Base-by-base conservation (phyloP, 2,797 vertebrate genomes). In the Sitta carolinensis region DNA sequence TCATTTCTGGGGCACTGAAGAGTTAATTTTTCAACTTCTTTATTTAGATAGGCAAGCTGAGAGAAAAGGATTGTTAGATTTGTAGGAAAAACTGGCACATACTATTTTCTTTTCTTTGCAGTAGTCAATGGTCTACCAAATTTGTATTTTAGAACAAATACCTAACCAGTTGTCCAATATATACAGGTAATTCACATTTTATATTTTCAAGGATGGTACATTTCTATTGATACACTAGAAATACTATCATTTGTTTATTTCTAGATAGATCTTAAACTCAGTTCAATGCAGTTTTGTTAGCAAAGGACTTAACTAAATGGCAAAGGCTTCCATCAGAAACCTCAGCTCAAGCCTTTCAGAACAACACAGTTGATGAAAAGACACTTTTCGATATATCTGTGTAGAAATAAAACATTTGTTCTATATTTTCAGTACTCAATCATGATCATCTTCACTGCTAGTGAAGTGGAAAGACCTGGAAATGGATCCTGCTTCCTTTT, bases 401-500 rank as follows among this genome's bases (percentile, higher is more conserved):
- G 22, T 36, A 76, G 70, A 87, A 92, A 92, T 74, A 80, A 95
- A 95, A 74, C 30, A 87, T 63, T 84, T 1, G 0, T 79, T 63
- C 15, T 52, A 58, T 74, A 72, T 95, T 93, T 81, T 90, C 74
- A 66, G 55, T 66, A 82, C 26, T 88, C 52, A 70, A 10, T 87
- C 74, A 70, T 47, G 30, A 67, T 69, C 36, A 66, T 76, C 76
- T 67, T 83, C 55, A 77, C n/a, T 82, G 42, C 27, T 90, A 57
- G 42, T 88, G 80, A 94, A 95, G 63, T 79, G 55, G 90, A 93
- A 94, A 94, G 77, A 82, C 63, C 63, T 90, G 63, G 38, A 95
- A 95, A 95, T 82, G 38, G n/a, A 40, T 86, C 94, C 67, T 84
- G n/a, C 66, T 93, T 81, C 43, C 21, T 84, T 90, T 90, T 88